Percentiles rank a stretch among this genome's conserved stretches.
phyloP scores from a whole-genome alignment of 2,113 vertebrate species.

The Capreolus pygargus region DNA sequence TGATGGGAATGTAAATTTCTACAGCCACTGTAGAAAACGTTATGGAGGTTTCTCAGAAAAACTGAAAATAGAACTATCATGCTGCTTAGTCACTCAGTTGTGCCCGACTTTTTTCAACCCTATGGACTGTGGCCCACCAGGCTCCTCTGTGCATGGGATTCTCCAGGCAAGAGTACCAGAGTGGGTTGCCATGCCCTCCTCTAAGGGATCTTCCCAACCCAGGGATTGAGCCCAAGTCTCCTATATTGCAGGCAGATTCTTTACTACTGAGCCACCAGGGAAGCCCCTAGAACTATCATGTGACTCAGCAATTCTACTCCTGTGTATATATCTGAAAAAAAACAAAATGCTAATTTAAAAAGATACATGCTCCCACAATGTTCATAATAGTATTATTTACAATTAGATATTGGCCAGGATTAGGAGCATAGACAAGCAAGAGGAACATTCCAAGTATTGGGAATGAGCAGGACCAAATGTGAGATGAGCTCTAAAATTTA shows the following conservation, averaged over 20 bases:
- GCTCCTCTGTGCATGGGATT: background rate
- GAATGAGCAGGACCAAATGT: too few species aligned
- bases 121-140: background rate
- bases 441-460: background rate
- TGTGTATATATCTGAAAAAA: background rate
- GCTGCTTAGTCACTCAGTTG: background rate
- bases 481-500: background rate
- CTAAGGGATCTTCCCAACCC: background rate
- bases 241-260: background rate
- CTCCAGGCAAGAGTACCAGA: background rate
- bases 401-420: background rate
- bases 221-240: background rate
- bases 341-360: background rate
- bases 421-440: background rate
- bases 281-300: background rate
- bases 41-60: background rate
- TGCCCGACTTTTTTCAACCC: background rate
- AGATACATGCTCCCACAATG: background rate
- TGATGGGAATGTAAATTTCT: background rate
- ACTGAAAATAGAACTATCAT: background rate
- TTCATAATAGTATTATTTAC: background rate
- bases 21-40: background rate
- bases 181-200: background rate
- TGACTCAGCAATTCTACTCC: background rate
- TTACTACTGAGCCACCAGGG: background rate